These are phyloP conservation scores for Anguilla pacifica DNA, from an alignment of 2,797 vertebrate genomes.

Conservation along the genomic window DNA sequence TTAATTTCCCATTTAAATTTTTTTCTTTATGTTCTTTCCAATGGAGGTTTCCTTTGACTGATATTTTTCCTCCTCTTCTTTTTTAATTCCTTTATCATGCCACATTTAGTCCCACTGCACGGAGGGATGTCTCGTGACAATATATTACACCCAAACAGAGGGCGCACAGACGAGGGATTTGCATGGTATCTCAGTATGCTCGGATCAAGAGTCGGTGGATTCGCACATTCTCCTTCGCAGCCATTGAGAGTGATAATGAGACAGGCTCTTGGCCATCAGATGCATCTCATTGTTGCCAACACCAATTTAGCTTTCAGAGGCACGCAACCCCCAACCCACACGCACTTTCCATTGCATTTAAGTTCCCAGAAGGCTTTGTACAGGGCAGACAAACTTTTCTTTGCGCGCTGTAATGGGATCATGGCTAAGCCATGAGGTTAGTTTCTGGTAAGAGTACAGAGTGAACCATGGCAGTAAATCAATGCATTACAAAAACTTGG, in stretches of 20 bases:
- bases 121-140: background rate
- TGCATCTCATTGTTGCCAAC: slow-evolving; percentile 37
- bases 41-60: background rate
- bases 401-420: background rate
- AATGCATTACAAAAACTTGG: slow-evolving; percentile 28
- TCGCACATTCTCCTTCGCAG: slow-evolving; percentile 25
- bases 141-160: background rate
- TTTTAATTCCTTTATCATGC: background rate
- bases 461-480: slow-evolving; percentile 31
- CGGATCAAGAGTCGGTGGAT: slow-evolving; percentile 15
- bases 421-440: slow-evolving; percentile 12
- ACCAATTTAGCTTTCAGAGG: slow-evolving; percentile 26
- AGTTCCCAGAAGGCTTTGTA: background rate
- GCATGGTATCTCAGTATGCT: background rate
- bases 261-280: slow-evolving; percentile 34
- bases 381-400: slow-evolving; percentile 10
- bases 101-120: background rate
- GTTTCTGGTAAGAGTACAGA: slow-evolving; percentile 8
- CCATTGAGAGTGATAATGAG: slow-evolving; percentile 39
- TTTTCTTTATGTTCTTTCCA: background rate
- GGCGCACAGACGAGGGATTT: background rate
- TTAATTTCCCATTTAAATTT: background rate
- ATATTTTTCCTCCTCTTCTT: background rate
- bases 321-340: slow-evolving; percentile 21
- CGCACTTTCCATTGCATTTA: slow-evolving; percentile 10